Evolutionary conservation across 92 coral and sea anemone genomes (phyloP), one percentile per base, ranked within the genome.

Genomic region (Palythoa heliodiscus): DNA sequence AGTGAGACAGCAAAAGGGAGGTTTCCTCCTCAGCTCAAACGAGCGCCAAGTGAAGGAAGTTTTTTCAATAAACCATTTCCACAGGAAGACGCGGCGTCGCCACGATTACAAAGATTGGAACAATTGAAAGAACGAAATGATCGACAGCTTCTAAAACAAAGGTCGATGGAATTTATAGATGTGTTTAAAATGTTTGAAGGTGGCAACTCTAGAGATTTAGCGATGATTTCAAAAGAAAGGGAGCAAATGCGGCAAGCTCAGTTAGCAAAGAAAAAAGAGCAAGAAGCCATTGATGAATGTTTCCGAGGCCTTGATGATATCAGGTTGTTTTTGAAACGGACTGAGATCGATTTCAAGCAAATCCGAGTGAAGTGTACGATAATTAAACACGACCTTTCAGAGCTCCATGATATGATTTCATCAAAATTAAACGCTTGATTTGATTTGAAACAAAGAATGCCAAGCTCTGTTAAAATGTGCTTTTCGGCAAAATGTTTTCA

Each of bases 131-230:
- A 63, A 9, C 24, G 69, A 7, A 19, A 11, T 63, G 23, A 63
- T 11, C 69, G 22, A 63, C 20, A 19, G 29, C 73, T 79, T n/a
- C 17, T 79, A 43, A 63, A 79, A 60, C 71, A 63, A 58, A 79
- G 84, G 43, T 79, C 84, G 6, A 20, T 79, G 72, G 84, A 79
- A 66, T 79, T 64, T 47, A 79, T 79, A 9, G 84, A 79, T 48
- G 84, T 79, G 38, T 79, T 61, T 29, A 79, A 68, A 79, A 79
- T 23, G 55, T 79, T 79, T 64, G 84, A 79, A 79, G 73, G 84
- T 25, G 43, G 20, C 37, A 71, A 79, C 37, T 73, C 73, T 24
- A 79, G 50, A 39, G 84, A 79, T 14, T 79, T 79, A 43, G n/a
- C 11, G 17, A 79, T 14, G 72, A 63, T 39, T 15, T 79, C 84